Evolutionary conservation across 2,888 invertebrate species (phyloP).

Genomic region (Parnassius mnemosyne): DNA sequence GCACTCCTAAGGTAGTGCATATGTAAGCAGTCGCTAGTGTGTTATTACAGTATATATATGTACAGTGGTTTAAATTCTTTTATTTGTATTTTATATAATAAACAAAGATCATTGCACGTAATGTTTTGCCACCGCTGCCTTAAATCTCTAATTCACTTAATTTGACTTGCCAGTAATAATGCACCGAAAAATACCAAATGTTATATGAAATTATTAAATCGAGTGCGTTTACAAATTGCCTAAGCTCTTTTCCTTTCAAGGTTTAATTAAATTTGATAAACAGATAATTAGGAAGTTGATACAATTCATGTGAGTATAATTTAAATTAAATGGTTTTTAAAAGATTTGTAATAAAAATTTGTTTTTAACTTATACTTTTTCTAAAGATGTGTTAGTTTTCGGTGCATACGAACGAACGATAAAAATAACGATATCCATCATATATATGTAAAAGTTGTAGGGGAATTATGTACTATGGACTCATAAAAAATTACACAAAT

Average conservation of each 20-base stretch:
- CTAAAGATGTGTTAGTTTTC: conserved; percentile 27
- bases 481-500: too few species aligned
- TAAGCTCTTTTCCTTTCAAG: too few species aligned
- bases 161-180: conserved; percentile 12
- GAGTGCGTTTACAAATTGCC: too few species aligned
- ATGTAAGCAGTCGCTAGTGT: conserved; percentile 53
- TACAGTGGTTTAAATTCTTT: background rate
- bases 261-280: too few species aligned
- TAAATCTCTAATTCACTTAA: conserved; percentile 2
- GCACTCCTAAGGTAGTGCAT: conserved; percentile 82
- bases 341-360: too few species aligned
- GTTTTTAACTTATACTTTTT: too few species aligned
- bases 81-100: background rate
- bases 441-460: conserved; percentile 7
- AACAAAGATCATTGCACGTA: background rate
- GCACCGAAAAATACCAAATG: conserved; percentile 7
- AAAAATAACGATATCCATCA: conserved; percentile 16
- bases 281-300: too few species aligned
- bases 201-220: too few species aligned
- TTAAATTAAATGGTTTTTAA: too few species aligned
- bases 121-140: conserved; percentile 18
- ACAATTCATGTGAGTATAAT: too few species aligned
- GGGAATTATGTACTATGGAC: background rate
- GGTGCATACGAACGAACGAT: conserved; percentile 53
- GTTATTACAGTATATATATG: background rate